Evolutionary conservation across 2,888 invertebrate species (phyloP).

Genomic region (Andricus curvator): DNA sequence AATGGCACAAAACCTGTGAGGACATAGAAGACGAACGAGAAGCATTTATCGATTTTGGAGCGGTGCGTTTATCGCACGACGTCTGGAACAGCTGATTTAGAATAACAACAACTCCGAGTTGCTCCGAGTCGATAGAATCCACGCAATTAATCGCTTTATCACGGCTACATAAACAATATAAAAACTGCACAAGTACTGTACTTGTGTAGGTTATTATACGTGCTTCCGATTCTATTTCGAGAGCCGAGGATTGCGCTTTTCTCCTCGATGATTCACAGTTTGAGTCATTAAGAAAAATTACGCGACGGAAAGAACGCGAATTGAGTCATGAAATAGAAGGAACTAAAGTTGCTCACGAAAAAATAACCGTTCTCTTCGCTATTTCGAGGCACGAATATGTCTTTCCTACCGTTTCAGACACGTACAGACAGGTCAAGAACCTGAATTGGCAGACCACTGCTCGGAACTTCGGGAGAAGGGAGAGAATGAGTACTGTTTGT

Average conservation of each 20-base stretch:
- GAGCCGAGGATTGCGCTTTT: background rate
- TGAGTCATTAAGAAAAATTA: conserved; percentile 30
- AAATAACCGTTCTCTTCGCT: conserved; percentile 24
- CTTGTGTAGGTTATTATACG: background rate
- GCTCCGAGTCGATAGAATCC: conserved; percentile 22
- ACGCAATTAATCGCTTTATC: conserved; percentile 16
- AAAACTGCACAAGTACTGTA: conserved; percentile 25
- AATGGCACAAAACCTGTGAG: conserved; percentile 42
- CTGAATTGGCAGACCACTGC: conserved; percentile 51
- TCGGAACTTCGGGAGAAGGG: conserved; percentile 34
- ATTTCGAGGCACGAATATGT: conserved; percentile 20
- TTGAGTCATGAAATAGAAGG: conserved; percentile 8
- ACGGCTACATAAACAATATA: conserved; percentile 18
- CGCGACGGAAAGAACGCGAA: conserved; percentile 18
- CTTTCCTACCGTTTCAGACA: conserved; percentile 42
- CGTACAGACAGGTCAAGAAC: conserved; percentile 56
- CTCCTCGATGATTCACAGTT: conserved; percentile 16
- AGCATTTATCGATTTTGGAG: conserved; percentile 39
- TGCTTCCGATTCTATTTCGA: conserved; percentile 30
- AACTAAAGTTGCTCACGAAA: background rate
- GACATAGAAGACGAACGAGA: conserved; percentile 39
- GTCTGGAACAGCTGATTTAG: conserved; percentile 40
- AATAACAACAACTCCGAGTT: conserved; percentile 36
- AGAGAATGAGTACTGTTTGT: conserved; percentile 19
- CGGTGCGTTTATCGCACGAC: conserved; percentile 32